A percentile compares a stretch with the other conserved stretches of the same genome.
Evolutionary conservation across 2,888 invertebrate genomes (phyloP).

Genomic region (Nomada fucata): DNA sequence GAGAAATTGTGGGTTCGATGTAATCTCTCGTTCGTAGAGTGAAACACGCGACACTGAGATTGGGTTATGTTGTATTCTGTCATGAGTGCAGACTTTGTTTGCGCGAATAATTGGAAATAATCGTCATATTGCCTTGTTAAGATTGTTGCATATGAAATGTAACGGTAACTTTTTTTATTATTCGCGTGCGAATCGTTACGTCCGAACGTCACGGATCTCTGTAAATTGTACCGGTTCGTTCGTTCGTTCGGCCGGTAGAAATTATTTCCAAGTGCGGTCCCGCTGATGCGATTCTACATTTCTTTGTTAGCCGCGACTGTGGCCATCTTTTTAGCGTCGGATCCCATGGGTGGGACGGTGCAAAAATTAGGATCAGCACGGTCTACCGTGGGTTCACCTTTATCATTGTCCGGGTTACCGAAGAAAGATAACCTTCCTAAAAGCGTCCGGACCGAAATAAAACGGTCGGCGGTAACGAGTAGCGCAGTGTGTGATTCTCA

Average conservation of each 20-base stretch:
- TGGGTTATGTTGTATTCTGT: too few relatives aligned
- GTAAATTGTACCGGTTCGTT: not conserved
- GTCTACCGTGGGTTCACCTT: slow-evolving; percentile 72
- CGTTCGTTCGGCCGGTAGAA: not conserved
- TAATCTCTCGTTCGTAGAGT: too few relatives aligned
- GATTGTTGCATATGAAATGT: too few relatives aligned
- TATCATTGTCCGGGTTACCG: slow-evolving; percentile 80
- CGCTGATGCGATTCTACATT: slow-evolving; percentile 49
- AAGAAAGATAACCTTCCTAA: slow-evolving; percentile 69
- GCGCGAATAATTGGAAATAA: too few relatives aligned
- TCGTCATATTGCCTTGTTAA: too few relatives aligned
- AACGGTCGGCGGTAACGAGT: slow-evolving; percentile 47
- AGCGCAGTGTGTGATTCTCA: slow-evolving; percentile 20
- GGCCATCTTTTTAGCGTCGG: slow-evolving; percentile 40
- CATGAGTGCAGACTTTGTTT: too few relatives aligned
- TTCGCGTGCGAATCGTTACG: too few relatives aligned
- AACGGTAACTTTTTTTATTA: too few relatives aligned
- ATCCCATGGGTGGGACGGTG: slow-evolving; percentile 73
- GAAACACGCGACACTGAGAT: too few relatives aligned
- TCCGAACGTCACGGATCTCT: too few relatives aligned
- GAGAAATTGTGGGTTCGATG: too few relatives aligned
- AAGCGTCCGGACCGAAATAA: slow-evolving; percentile 46
- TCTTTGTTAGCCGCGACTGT: slow-evolving; percentile 49
- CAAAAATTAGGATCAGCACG: slow-evolving; percentile 81
- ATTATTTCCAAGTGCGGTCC: not conserved